Evolutionary conservation across 2,113 vertebrate species (phyloP), one percentile per base, ranked within the genome.

Genomic region (Isurus oxyrinchus): DNA sequence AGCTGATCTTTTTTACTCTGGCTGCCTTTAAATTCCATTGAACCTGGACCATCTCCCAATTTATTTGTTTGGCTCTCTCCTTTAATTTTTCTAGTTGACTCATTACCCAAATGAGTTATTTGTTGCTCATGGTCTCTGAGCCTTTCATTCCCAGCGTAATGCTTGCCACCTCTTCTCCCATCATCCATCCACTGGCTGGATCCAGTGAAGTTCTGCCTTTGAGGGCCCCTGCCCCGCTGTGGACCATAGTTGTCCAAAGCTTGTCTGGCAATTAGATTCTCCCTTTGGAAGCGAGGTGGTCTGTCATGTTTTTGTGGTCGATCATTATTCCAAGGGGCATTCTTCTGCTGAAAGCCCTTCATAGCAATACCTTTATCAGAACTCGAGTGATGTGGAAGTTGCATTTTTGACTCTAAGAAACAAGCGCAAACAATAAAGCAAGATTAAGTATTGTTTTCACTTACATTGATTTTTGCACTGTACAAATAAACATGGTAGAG

Each of bases 281-380:
- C 99, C 97, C 97, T 98, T 97, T 99, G 98, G 97, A 99, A 99
- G 96, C 99, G 99, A 97, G 99, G 99, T 0, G 99, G 99, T 96
- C 99, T 98, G 97, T 99, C 99, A 86, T 98, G 99, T 97, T 99
- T 98, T 96, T 98, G 98, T 72, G 97, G 97, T 76, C 98, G 98
- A 95, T 97, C 97, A 96, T 99, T 98, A 96, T 98, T 98, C 96
- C 99, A 98, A 53, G 98, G 97, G 96, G 98, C 93, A 90, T 98
- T 98, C 97, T 98, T 98, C 97, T 97, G 97, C 95, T 98, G 98
- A 57, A 97, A 90, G 55, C 99, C 98, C 98, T 98, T 99, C 97
- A 98, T 79, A 97, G 98, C 97, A 96, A 98, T 96, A 96, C 98
- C 98, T 5, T 98, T 98, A 96, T 98, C 98, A 96, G 97, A 95